Percentiles rank a stretch among this genome's conserved stretches.
phyloP scores from a whole-genome alignment of 2,888 invertebrate species.

The Hyposoter didymator region DNA sequence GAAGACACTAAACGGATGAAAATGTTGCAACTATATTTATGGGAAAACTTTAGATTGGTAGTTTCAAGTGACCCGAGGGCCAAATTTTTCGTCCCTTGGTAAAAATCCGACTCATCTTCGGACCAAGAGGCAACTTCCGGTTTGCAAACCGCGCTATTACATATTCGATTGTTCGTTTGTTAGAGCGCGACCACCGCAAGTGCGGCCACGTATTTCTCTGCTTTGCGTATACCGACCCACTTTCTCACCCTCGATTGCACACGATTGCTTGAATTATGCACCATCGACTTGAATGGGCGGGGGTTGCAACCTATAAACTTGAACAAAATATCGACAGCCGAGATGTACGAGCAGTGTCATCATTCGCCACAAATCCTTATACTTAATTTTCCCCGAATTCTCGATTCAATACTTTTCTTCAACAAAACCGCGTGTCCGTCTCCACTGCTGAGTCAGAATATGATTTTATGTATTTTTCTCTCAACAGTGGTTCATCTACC shows the following conservation, averaged over 20 bases:
- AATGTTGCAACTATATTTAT: no score
- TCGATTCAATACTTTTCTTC: not conserved
- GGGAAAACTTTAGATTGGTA: not conserved
- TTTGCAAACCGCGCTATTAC: not conserved
- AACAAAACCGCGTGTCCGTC: no score
- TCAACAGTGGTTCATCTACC: conserved; percentile 87
- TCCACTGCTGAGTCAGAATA: not conserved
- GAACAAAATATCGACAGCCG: not conserved
- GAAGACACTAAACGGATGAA: not conserved
- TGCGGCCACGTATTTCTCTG: conserved; percentile 23
- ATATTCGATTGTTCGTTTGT: conserved; percentile 1
- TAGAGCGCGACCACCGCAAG: conserved; percentile 9
- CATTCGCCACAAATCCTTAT: not conserved
- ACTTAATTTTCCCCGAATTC: not conserved
- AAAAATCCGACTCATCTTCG: not conserved
- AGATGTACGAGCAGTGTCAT: not conserved
- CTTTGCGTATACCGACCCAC: conserved; percentile 55
- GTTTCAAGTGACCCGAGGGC: not conserved
- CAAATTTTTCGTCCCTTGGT: not conserved
- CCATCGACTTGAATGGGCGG: conserved; percentile 1
- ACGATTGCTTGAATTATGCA: conserved; percentile 56
- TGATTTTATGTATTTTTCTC: conserved; percentile 71
- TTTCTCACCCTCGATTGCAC: conserved; percentile 62
- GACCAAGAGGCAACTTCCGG: not conserved
- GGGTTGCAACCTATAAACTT: conserved; percentile 60